phyloP scores from a whole-genome alignment of 2,888 invertebrate genomes.

The Caenorhabditis virilis region DNA sequence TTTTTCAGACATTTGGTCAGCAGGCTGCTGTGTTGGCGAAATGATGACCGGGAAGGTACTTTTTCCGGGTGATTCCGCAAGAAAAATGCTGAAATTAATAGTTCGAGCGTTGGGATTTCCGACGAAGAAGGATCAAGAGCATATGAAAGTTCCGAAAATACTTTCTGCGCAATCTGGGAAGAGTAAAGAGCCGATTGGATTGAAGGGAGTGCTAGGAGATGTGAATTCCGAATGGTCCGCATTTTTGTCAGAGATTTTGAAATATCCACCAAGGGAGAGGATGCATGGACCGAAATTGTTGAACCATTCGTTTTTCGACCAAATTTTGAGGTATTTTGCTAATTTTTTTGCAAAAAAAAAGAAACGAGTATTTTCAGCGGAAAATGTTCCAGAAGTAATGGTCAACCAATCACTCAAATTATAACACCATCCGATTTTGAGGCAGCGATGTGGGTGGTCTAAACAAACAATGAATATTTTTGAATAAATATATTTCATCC shows the following conservation, averaged over 20 bases:
- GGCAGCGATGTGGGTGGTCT: slow-evolving; percentile 14
- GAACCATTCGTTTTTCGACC: slow-evolving; percentile 44
- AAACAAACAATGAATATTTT: no score
- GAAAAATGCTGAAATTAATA: slow-evolving; percentile 39
- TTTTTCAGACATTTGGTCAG: slow-evolving; percentile 52
- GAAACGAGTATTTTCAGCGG: slow-evolving; percentile 4
- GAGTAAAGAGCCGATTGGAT: slow-evolving; percentile 17
- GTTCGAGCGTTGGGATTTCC: slow-evolving; percentile 37
- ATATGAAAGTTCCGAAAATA: slow-evolving; percentile 30
- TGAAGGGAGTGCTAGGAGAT: slow-evolving; percentile 17
- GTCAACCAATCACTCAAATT: slow-evolving; percentile 34
- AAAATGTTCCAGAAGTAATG: slow-evolving; percentile 32
- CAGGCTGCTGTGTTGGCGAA: slow-evolving; percentile 56
- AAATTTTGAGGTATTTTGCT: slow-evolving; percentile 30
- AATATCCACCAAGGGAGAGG: slow-evolving; percentile 49
- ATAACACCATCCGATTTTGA: slow-evolving; percentile 39
- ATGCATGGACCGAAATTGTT: slow-evolving; percentile 50
- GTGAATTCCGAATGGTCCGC: slow-evolving; percentile 24
- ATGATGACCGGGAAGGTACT: slow-evolving; percentile 52
- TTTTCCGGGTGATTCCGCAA: slow-evolving; percentile 44
- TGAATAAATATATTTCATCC: neutral
- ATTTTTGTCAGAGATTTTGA: slow-evolving; percentile 45
- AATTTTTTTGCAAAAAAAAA: neutral
- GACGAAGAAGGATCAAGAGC: slow-evolving; percentile 18
- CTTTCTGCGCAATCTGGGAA: slow-evolving; percentile 8